Base-by-base conservation (phyloP, 2,113 vertebrate species). In the Oncorhynchus keta region DNA sequence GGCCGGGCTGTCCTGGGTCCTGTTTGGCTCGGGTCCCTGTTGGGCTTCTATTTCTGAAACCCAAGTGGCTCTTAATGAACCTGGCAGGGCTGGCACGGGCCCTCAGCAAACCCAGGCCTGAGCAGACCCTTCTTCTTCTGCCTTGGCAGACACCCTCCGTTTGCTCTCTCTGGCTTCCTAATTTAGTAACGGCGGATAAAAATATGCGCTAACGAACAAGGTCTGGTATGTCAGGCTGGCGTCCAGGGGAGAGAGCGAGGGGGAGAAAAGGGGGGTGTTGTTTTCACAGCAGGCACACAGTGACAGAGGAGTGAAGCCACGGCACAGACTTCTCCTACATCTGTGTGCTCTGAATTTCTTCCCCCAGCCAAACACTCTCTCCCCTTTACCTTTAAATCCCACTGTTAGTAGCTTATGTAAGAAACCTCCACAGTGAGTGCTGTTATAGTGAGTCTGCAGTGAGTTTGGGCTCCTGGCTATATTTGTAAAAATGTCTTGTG, bases 101-200 rank as follows among this genome's bases (percentile, higher is more conserved):
- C 90, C 81, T 86, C 86, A 83, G 89, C 87, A 93, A 89, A 92
- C 87, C 89, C 83, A 90, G 86, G 92, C 91, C 89, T 80, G 88
- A 92, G 91, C 88, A 93, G 89, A 86, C 84, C 93, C 90, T 92
- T 91, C 93, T 92, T 90, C 91, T 93, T 93, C 91, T 90, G 85
- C 87, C 90, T 88, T 95, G 94, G 94, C 94, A 94, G 92, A 90
- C 88, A 89, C 90, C 90, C 87, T 90, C 85, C 89, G 88, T 92
- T 79, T 82, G 90, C 94, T 93, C 92, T 86, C 91, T 92, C 93
- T 85, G 88, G 92, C 93, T 96, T 95, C 95, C 95, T 97, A 96
- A 96, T 97, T 98, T 97, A 98, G 96, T 96, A 97, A 96, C 95
- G 93, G 77, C 91, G 92, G 91, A 91, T 95, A 95, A 95, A 97